Evolutionary conservation across 2,113 vertebrate genomes (phyloP), one percentile per base, ranked within the genome.

Genomic region (Natator depressus): DNA sequence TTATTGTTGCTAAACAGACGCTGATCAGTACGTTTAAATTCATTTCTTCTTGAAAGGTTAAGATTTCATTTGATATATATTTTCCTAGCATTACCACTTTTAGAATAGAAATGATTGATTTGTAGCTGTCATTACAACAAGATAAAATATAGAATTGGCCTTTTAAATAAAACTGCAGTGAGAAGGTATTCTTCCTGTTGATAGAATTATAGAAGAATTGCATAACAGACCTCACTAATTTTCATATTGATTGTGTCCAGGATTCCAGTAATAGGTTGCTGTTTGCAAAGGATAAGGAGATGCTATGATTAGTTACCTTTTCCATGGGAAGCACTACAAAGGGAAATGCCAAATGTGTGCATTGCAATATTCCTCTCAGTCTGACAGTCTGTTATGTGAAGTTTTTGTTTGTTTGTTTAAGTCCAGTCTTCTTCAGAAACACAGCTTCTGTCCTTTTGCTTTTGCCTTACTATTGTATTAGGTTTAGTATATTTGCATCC

Each of bases 241-340:
- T 98, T 97, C 91, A 89, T 97, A 96, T 97, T 97, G 98, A 97
- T 97, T 97, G 84, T 96, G 90, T 95, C 86, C 85, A 84, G 92
- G 53, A 80, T 95, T 97, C 89, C 97, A 89, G 85, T 96, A 97
- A 42, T 89, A 90, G 97, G 97, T 96, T 97, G 94, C 97, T 98
- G 98, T 97, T 98, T 97, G 92, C 89, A 84, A 88, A 97, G 98
- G 98, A 97, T 98, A 98, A 98, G 97, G 95, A 31, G 1, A 65
- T 76, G 20, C 93, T 97, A 42, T 98, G 98, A 97, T 98, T 98
- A 98, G 97, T 98, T 98, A 98, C 96, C 97, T 98, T 97, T 97
- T 95, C 91, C 84, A 27, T 62, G 87, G 84, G 91, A 98, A 96
- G 85, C 95, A 83, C 91, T 92, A 97, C 97, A 98, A 98, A 98